Evolutionary conservation across 2,113 vertebrate genomes (phyloP).

Genomic region (Sciurus niger): DNA sequence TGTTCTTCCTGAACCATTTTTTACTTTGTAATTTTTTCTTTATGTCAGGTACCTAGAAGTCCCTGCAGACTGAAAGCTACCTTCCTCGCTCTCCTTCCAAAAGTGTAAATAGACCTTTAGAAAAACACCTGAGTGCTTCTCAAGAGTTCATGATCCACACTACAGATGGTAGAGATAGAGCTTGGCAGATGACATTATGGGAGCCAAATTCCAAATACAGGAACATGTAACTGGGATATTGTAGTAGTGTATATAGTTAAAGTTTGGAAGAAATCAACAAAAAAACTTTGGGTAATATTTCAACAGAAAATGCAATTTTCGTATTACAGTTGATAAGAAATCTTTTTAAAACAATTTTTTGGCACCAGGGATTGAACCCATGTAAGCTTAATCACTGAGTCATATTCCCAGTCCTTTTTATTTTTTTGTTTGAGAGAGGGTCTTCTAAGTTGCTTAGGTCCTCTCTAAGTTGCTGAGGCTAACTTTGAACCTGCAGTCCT

Average conservation of each 20-base stretch:
- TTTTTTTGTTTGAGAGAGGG: no score
- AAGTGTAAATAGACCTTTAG: neutral
- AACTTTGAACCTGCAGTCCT: no score
- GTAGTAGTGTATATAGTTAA: neutral
- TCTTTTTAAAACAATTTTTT: neutral
- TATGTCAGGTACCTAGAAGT: neutral
- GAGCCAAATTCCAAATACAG: neutral
- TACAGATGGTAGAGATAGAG: neutral
- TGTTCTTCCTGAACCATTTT: neutral
- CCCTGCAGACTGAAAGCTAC: neutral
- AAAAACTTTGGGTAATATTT: neutral
- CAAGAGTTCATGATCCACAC: neutral
- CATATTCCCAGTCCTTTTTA: no score
- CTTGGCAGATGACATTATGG: neutral
- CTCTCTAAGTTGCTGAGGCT: no score
- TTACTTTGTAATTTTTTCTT: neutral
- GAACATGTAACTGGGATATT: neutral
- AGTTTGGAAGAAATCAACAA: neutral
- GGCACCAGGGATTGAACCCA: no score
- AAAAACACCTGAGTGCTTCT: neutral
- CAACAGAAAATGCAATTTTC: neutral
- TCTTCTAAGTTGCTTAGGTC: no score
- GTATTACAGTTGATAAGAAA: neutral
- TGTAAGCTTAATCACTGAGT: no score
- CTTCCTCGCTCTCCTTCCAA: neutral